Evolutionary conservation across 2,888 invertebrate genomes (phyloP).

Genomic region (Lydus trimaculatus): DNA sequence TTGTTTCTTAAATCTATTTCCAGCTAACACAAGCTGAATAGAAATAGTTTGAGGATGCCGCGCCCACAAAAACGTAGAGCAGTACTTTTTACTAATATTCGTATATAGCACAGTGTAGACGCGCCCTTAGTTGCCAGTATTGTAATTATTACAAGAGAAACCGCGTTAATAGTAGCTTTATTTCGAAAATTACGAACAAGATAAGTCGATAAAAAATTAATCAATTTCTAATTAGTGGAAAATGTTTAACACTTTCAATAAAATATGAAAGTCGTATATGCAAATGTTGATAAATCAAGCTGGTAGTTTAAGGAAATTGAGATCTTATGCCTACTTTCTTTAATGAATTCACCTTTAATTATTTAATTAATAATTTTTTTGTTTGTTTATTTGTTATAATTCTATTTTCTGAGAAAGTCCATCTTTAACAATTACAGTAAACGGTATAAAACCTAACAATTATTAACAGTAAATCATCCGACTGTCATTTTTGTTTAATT

Average conservation of each 20-base stretch:
- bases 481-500: constrained; percentile 59
- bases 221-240: constrained; percentile 23
- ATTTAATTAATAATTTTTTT: not conserved
- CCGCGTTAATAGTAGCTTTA: not conserved
- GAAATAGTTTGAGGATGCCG: not conserved
- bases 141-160: not conserved
- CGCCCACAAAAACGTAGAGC: no score
- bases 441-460: constrained; percentile 50
- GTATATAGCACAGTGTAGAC: no score
- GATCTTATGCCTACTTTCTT: constrained; percentile 11
- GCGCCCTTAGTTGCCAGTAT: not conserved
- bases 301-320: not conserved
- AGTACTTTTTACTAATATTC: no score
- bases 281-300: constrained; percentile 13
- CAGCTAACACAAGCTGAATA: not conserved
- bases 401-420: not conserved
- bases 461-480: constrained; percentile 56
- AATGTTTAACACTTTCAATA: constrained; percentile 25
- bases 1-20: not conserved
- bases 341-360: constrained; percentile 18
- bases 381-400: no score
- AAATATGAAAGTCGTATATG: constrained; percentile 28
- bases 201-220: constrained; percentile 21
- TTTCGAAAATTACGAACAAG: constrained; percentile 7
- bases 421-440: constrained; percentile 3